phyloP scores from a whole-genome alignment of 2,888 invertebrate species.

The Crioceris asparagi region DNA sequence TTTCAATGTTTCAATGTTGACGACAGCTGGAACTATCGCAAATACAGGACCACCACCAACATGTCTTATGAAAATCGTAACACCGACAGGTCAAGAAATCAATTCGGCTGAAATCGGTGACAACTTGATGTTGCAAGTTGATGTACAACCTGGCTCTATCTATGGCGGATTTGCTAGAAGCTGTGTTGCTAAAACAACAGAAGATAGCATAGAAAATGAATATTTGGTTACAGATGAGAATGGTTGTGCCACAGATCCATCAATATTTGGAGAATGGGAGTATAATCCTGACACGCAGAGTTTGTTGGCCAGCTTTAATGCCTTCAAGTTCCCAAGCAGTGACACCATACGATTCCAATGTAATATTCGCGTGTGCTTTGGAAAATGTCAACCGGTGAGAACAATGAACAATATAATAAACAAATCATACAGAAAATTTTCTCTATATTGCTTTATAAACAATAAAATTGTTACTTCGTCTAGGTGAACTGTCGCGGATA shows the following conservation, averaged over 20 bases:
- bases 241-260: constrained; percentile 86
- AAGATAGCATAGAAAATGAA: constrained; percentile 78
- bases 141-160: constrained; percentile 48
- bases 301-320: constrained; percentile 79
- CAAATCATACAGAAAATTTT: too few species aligned
- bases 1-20: constrained; percentile 91
- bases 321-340: constrained; percentile 90
- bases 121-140: constrained; percentile 58
- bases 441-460: too few species aligned
- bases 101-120: constrained; percentile 88
- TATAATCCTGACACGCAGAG: constrained; percentile 78
- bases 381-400: constrained; percentile 87
- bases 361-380: constrained; percentile 89
- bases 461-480: constrained; percentile 8
- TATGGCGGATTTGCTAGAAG: constrained; percentile 91
- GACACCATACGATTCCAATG: constrained; percentile 93
- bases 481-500: constrained; percentile 85
- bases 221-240: constrained; percentile 89
- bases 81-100: constrained; percentile 77
- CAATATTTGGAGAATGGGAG: constrained; percentile 90
- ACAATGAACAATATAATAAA: too few species aligned
- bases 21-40: constrained; percentile 89
- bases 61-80: constrained; percentile 85
- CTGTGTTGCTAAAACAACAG: constrained; percentile 87
- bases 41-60: constrained; percentile 91